A percentile compares a stretch with the other conserved stretches of the same genome.
phyloP scores from a whole-genome alignment of 2,797 vertebrate genomes.

The Eupleurogrammus muticus region DNA sequence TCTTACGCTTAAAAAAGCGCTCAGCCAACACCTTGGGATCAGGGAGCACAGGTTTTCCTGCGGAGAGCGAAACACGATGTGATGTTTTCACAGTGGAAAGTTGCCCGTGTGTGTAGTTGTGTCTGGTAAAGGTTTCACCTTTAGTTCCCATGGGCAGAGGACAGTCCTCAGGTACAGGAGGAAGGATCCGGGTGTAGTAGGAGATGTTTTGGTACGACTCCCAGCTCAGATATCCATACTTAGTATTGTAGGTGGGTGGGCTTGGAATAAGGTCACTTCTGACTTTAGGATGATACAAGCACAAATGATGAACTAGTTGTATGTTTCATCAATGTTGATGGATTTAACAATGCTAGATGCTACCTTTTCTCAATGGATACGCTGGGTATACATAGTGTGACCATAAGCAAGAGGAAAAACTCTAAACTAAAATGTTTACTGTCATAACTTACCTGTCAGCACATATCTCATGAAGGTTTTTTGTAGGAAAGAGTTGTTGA shows the following conservation, averaged over 20 bases:
- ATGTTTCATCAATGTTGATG: too few species aligned
- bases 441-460: slow-evolving; percentile 87
- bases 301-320: background rate
- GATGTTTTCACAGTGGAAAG: background rate
- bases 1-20: slow-evolving; percentile 86
- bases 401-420: too few species aligned
- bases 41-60: slow-evolving; percentile 90
- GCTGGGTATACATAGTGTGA: background rate
- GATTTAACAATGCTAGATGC: too few species aligned
- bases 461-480: slow-evolving; percentile 89
- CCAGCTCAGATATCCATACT: slow-evolving; percentile 93
- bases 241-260: slow-evolving; percentile 93
- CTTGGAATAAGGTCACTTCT: slow-evolving; percentile 92
- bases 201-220: slow-evolving; percentile 91
- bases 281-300: slow-evolving; percentile 71
- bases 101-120: background rate
- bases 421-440: background rate
- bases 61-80: slow-evolving; percentile 8
- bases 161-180: slow-evolving; percentile 90
- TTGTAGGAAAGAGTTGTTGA: slow-evolving; percentile 90
- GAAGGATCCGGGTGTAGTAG: slow-evolving; percentile 93
- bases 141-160: slow-evolving; percentile 92
- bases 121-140: slow-evolving; percentile 80
- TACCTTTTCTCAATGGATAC: too few species aligned
- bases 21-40: slow-evolving; percentile 83